Conservation (phyloP, 2,888 invertebrate genomes). For the Sympetrum striolatum region DNA sequence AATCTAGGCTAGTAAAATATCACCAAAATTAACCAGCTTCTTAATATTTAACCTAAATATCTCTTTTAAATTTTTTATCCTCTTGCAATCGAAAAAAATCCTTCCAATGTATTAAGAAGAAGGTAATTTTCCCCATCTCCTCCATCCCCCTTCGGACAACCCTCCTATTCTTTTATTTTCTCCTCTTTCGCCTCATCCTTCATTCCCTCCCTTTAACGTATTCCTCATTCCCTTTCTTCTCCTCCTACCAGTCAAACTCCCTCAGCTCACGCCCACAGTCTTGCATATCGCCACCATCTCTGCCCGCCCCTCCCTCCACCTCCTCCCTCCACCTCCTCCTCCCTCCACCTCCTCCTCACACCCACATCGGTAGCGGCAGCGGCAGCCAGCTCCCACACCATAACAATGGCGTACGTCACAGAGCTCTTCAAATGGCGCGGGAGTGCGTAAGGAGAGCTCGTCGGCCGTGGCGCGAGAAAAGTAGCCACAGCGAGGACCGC, state of each 20-base stretch:
- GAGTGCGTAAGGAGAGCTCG: neutral
- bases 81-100: too few relatives aligned
- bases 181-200: neutral
- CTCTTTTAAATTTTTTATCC: too few relatives aligned
- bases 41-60: neutral
- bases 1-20: too few relatives aligned
- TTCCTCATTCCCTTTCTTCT: neutral
- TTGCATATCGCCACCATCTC: conserved; percentile 42
- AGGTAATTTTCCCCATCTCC: neutral
- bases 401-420: conserved; percentile 8
- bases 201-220: neutral
- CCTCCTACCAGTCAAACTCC: neutral
- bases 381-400: conserved; percentile 20
- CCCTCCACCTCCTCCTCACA: neutral
- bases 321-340: neutral
- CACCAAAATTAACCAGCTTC: neutral
- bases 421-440: neutral
- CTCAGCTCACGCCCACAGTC: conserved; percentile 32
- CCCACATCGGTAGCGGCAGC: conserved; percentile 26
- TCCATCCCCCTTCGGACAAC: neutral
- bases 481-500: neutral
- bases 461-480: neutral
- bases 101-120: neutral
- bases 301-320: conserved; percentile 1
- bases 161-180: neutral